Evolutionary conservation across 2,797 vertebrate species (phyloP).

Genomic region (Parambassis ranga): DNA sequence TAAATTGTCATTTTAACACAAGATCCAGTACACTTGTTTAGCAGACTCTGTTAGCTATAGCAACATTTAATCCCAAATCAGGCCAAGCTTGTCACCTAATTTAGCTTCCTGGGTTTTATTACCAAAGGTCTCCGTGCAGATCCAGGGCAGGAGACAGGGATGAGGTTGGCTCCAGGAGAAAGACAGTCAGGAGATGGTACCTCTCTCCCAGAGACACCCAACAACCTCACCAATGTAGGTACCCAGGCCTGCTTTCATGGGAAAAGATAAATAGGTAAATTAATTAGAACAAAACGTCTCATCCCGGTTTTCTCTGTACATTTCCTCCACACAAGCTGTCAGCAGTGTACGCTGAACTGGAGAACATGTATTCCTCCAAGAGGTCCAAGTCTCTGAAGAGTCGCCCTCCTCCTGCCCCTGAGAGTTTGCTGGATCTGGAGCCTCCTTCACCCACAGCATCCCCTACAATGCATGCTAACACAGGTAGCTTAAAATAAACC

Average conservation of each 20-base stretch:
- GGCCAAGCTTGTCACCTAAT: too few species aligned
- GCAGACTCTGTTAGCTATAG: background rate
- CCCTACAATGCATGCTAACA: conserved; percentile 71
- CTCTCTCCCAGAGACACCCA: conserved; percentile 95
- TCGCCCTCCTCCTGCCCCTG: conserved; percentile 81
- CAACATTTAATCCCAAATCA: background rate
- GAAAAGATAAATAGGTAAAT: background rate
- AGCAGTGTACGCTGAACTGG: conserved; percentile 92
- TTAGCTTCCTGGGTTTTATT: too few species aligned
- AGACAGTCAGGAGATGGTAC: conserved; percentile 96
- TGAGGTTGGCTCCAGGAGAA: conserved; percentile 91
- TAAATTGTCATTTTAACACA: background rate
- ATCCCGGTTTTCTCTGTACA: conserved; percentile 35
- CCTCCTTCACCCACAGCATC: conserved; percentile 66
- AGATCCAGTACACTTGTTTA: background rate
- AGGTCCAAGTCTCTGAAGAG: conserved; percentile 83
- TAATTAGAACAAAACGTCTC: conserved; percentile 14
- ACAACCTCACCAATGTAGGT: conserved; percentile 95
- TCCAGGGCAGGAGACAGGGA: conserved; percentile 82
- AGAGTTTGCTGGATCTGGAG: conserved; percentile 78
- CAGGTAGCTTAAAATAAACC: conserved; percentile 67
- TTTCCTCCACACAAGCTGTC: conserved; percentile 84
- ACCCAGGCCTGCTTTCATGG: background rate
- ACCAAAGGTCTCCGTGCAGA: conserved; percentile 78
- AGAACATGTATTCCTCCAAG: conserved; percentile 90